phyloP scores from a whole-genome alignment of 2,888 invertebrate genomes.

The Orthosia gothica region DNA sequence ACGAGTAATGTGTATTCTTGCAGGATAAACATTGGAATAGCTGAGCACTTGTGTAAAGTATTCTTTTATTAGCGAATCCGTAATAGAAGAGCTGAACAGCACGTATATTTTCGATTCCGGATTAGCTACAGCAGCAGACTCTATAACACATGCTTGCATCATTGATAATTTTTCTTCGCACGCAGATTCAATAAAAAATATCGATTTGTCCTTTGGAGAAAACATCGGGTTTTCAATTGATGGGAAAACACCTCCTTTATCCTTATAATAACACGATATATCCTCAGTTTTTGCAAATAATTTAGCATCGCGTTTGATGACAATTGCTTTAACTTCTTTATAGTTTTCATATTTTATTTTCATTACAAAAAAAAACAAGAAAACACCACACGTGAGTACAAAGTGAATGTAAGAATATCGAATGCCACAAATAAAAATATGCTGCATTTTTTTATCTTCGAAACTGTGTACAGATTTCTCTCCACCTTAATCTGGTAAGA shows the following conservation, averaged over 20 bases:
- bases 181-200: conserved; percentile 35
- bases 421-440: not conserved
- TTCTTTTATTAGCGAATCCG: conserved; percentile 8
- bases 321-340: not conserved
- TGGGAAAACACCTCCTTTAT: conserved; percentile 3
- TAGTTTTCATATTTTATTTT: not conserved
- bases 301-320: not conserved
- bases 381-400: not conserved
- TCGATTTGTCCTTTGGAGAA: conserved; percentile 26
- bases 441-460: conserved; percentile 9
- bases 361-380: not conserved
- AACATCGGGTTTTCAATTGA: conserved; percentile 20
- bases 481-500: conserved; percentile 1
- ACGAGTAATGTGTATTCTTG: conserved; percentile 12
- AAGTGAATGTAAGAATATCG: not conserved
- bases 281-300: not conserved
- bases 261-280: conserved; percentile 19
- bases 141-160: conserved; percentile 32
- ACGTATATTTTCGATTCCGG: conserved; percentile 13
- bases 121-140: conserved; percentile 27
- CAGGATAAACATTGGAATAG: conserved; percentile 10
- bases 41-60: not conserved
- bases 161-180: conserved; percentile 15
- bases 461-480: not conserved
- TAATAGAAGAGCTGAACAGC: conserved; percentile 22